Conservation (phyloP, 2,797 vertebrate species). For the Spatula clypeata region DNA sequence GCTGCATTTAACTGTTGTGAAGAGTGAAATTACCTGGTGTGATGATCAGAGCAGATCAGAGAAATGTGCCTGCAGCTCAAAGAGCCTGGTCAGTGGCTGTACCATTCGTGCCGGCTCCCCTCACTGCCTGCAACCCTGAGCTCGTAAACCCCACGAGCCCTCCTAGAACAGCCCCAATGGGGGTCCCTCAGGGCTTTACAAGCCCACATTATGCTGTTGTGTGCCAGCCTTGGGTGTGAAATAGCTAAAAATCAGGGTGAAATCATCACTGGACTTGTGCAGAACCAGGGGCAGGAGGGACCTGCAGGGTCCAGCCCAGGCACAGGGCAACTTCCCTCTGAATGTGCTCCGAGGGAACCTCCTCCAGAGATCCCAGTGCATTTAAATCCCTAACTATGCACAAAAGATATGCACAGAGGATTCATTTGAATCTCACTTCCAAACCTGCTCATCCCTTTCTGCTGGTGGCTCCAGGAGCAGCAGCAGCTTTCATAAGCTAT, state of each 20-base stretch:
- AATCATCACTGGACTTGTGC: neutral
- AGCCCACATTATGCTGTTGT: accelerated
- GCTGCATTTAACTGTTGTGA: no score
- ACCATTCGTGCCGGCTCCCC: neutral
- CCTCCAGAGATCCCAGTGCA: neutral
- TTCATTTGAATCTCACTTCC: neutral
- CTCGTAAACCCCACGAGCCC: neutral
- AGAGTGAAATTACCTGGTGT: neutral
- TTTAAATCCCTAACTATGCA: neutral
- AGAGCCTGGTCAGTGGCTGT: neutral
- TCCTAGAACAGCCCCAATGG: neutral
- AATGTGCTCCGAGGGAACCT: accelerated
- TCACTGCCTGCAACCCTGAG: neutral
- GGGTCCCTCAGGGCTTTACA: neutral
- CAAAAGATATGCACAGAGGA: neutral
- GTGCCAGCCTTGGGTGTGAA: neutral
- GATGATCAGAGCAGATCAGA: neutral
- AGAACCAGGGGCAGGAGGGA: neutral
- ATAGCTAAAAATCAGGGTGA: neutral
- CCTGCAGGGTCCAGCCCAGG: neutral
- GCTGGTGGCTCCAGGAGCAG: neutral
- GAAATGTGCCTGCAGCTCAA: neutral
- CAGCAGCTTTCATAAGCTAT: neutral
- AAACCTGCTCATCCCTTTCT: neutral
- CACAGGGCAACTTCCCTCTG: accelerated